phyloP scores from a whole-genome alignment of 2,797 vertebrate species.

The Coregonus sp. region DNA sequence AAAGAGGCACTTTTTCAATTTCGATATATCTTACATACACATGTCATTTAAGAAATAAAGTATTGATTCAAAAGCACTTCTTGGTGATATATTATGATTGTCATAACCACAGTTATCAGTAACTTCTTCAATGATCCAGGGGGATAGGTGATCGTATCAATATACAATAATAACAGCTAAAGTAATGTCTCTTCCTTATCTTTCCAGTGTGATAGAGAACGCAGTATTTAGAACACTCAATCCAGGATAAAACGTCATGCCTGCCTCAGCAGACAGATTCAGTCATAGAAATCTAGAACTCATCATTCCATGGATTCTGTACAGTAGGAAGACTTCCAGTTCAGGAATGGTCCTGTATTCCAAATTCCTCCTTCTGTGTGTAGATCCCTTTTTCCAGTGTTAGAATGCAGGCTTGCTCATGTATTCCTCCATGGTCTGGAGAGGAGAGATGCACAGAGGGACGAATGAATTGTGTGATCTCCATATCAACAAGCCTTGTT shows the following conservation, averaged over 20 bases:
- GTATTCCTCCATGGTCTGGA: constrained; percentile 94
- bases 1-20: background rate
- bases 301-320: background rate
- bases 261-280: background rate
- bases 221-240: constrained; percentile 19
- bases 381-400: constrained; percentile 35
- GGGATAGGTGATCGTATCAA: background rate
- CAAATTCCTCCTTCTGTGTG: constrained; percentile 13
- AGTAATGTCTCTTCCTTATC: background rate
- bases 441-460: constrained; percentile 25
- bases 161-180: background rate
- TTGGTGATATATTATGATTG: constrained; percentile 7
- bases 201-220: background rate
- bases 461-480: background rate
- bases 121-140: background rate
- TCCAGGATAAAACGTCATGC: background rate
- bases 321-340: constrained; percentile 18
- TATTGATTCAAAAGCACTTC: constrained; percentile 22
- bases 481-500: constrained; percentile 1
- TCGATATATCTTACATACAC: constrained; percentile 7
- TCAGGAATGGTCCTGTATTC: constrained; percentile 26
- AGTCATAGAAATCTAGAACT: background rate
- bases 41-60: constrained; percentile 17
- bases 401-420: constrained; percentile 97
- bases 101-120: constrained; percentile 17